Base-by-base conservation (phyloP, 2,113 vertebrate species). In the Nothocercus julius region DNA sequence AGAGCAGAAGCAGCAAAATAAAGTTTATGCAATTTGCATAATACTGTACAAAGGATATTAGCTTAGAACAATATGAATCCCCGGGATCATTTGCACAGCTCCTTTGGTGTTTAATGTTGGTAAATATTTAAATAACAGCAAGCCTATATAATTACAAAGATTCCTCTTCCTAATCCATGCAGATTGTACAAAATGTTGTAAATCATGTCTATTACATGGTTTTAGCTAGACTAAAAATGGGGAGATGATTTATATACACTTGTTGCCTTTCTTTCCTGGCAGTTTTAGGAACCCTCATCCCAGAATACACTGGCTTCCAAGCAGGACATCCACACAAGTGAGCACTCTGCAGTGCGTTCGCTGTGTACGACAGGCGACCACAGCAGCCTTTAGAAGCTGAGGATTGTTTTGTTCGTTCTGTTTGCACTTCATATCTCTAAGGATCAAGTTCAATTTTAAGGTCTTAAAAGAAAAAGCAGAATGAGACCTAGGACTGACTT, bases 101-200 rank as follows among this genome's bases (percentile, higher is more conserved):
- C 95, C 98, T 97, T 97, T 98, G 97, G 97, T 98, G 96, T 98
- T 98, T 98, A 98, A 97, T 97, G 97, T 85, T 98, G 97, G 97
- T 98, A 98, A 98, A 98, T 98, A 98, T 98, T 98, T 98, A 98
- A 98, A 95, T 98, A 98, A 98, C 98, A 97, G 93, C 90, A 89
- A 97, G 95, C 83, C 84, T 64, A 79, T 82, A 56, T 98, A 97
- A 98, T 98, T 97, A 97, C 91, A 92, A 92, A 97, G 96, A 97
- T 98, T 97, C 87, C 90, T 98, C 96, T 98, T 97, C 93, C 96
- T 97, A 96, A 97, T 96, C 96, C 3, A 5, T 91, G 25, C 75
- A 61, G 92, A 97, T 97, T 82, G 93, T 67, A 63, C 38, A 42
- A 85, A 88, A 68, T 51, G 86, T 21, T 82, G 38, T 94, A 93